Base-by-base conservation (phyloP, 2,797 vertebrate genomes). In the Avahi laniger region DNA sequence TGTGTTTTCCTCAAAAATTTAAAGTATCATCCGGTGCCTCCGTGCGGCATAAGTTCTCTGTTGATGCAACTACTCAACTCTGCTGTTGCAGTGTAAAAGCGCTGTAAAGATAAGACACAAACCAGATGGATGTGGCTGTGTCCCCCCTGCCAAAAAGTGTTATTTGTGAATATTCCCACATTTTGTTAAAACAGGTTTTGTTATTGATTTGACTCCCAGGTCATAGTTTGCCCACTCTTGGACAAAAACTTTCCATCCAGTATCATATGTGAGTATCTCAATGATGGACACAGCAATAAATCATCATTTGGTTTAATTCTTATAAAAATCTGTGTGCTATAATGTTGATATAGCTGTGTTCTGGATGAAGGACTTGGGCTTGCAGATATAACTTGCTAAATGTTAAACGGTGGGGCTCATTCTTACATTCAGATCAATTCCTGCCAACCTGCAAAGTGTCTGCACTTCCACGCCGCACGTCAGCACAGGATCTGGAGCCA, bases 391-490 rank as follows among this genome's bases (percentile, higher is more conserved):
- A 28, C 4, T 61, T 54, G 38, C 8, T 30, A 4, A 33, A 38
- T 24, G 17, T 61, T 9, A 33, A 30, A 2, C 4, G 0, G 0
- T 4, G 13, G 2, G 7, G 46, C 33, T 18, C 4, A 20, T 13
- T 20, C 1, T 7, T 30, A 3, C 26, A n/a, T 54, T 54, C 54
- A 35, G 1, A 15, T 8, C 1, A 7, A 13, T 18, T 48, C 30
- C 50, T 5, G 4, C 18, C 15, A 2, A 41, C 7, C 3, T 2
- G 1, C 24, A 48, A 70, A 87, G 24, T 6, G 3, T 9, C 2
- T 10, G 10, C 0, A 1, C 24, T n/a, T 48, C 52, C 26, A 3
- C 0, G 0, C 1, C 0, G 0, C 59, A 35, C 7, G 35, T 2
- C 13, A 61, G 87, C 43, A 26, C 22, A 18, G 26, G 12, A 2